Evolutionary conservation across 2,113 vertebrate species (phyloP), one percentile per base, ranked within the genome.

Genomic region (Lepisosteus osseus): DNA sequence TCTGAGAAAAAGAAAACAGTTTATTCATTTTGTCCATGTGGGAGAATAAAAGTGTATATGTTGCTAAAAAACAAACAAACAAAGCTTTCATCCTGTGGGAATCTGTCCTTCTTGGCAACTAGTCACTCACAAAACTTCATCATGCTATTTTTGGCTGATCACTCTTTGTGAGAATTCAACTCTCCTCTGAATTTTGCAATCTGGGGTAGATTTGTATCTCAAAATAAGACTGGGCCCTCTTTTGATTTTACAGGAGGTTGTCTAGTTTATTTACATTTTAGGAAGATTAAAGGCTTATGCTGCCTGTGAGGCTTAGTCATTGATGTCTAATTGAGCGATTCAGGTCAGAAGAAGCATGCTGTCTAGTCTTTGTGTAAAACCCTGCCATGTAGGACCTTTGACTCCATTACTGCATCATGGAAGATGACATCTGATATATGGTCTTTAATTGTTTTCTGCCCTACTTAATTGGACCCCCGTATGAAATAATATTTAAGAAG

Each of bases 291-390:
- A 54, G 55, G 68, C 61, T 29, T 6, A 17, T 13, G 54, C 15
- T 6, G 56, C 40, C 29, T 6, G n/a, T 69, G 67, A 55, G 65
- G 69, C 40, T 45, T 7, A 5, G 67, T 71, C 78, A 69, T 47
- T 77, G 76, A 78, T 65, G 63, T 78, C 63, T 78, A 76, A 77
- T 77, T 72, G 69, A 74, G 73, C 56, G 63, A 79, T 78, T 56
- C 73, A 63, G 74, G 76, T 81, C 72, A 77, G 59, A 57, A 43
- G 59, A 54, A 66, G 55, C 68, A 70, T 56, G 61, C 70, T 73
- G 75, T 76, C 67, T 66, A 47, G 51, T 74, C 67, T 78, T 67
- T 72, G 72, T 75, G 68, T 8, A 9, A 64, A 62, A 57, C 12
- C 40, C 61, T 55, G 69, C 56, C 6, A 64, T 69, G 54, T 13